Base-by-base conservation (phyloP, 1,140 invertebrate species). In the Drosophila navojoa region DNA sequence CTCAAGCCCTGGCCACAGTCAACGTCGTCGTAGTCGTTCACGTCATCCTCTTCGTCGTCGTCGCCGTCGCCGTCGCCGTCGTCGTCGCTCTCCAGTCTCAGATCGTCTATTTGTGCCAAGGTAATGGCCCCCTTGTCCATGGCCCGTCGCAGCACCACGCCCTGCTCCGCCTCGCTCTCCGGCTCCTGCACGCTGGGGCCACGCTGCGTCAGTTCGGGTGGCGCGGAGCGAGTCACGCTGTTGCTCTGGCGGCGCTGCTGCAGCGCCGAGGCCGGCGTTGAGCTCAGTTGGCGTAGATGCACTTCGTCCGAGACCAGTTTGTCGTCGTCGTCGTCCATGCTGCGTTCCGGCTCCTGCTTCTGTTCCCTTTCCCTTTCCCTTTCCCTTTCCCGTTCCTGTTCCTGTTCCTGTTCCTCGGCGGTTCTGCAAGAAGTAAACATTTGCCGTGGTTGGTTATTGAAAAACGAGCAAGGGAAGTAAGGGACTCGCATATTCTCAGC, bases 291-390 rank as follows among this genome's bases (percentile, higher is more conserved):
- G 16, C 90, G 86, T 49, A 90, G 71, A 75, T 91, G 82, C 78
- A 85, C 82, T 67, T 89, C 86, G 50, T 82, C 78, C 27, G 86
- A 89, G 47, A 91, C 86, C 66, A 91, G 66, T 73, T 91, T 86
- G 73, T 90, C 86, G 40, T 91, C 90, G 32, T 85, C 71, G 58
- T 74, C 59, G 61, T 85, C 90, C 90, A 91, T 91, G 73, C 71
- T 91, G 74, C 74, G 72, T 52, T 79, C 67, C 44, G 81, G 75
- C 49, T 79, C 74, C 66, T 72, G 60, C 66, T 84, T 81, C 47
- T 27, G 27, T 13, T 73, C 71, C 15, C 7, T 35, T 7, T 35
- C 9, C 7, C 7, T 72, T 54, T 79, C 71, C 47, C 79, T 72
- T 49, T 79, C 77, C 66, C n/a, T n/a, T 7, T 35, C 9, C 7